Evolutionary conservation across 2,113 vertebrate genomes (phyloP), one percentile per base, ranked within the genome.

Genomic region (Percina caprodes): DNA sequence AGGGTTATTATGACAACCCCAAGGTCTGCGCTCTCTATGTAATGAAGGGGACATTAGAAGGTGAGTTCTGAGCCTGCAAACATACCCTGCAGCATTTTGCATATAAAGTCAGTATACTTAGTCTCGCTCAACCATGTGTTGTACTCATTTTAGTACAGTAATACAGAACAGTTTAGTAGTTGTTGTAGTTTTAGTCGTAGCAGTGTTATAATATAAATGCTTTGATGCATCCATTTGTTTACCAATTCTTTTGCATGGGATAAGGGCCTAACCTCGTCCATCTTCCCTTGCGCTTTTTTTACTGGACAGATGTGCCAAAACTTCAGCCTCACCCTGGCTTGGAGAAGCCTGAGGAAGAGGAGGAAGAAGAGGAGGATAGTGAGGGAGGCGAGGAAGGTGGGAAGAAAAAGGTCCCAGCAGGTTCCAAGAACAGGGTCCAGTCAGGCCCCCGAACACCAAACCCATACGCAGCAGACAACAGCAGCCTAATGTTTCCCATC

Each of bases 401-500:
- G 63, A 97, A 97, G 93, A 97, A 94, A 91, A 95, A 95, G 77
- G 88, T 95, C 86, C 95, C 96, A 35, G 82, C 96, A 62, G 88
- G 94, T 88, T 95, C 95, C 84, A 99, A 99, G 94, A 94, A 96
- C 92, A 95, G 96, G 77, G 97, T 99, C 91, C 98, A 97, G 89
- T 99, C 98, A 0, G 98, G 98, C 49, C 98, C 98, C 23, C 96
- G 98, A 87, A 99, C 97, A 52, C 98, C 98, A 59, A 99, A 99
- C 92, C 98, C 98, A 8, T 99, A 99, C 60, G 98, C 98, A 68
- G 97, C 98, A 0, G 98, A 99, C 96, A 99, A 99, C 96, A 99
- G 98, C 97, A 99, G 98, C 96, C 96, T 99, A 89, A 99, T 99
- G 98, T 99, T 99, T 85, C 98, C 98, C 88, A 99, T 99, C 90